Evolutionary conservation across 2,113 vertebrate species (phyloP).

Genomic region (Tetrao urogallus): DNA sequence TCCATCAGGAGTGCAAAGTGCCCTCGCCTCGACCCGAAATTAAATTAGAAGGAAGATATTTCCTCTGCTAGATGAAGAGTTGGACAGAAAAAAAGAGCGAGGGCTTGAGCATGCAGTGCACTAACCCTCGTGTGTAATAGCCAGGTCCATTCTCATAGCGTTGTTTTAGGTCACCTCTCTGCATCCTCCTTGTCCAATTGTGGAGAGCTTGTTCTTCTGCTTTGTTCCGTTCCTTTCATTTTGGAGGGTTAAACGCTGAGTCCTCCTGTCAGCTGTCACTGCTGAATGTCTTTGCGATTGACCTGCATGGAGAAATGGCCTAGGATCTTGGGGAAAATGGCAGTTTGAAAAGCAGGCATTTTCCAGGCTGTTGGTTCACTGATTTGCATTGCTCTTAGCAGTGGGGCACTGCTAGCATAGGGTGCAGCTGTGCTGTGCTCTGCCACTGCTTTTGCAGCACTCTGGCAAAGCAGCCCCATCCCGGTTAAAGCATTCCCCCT

Average conservation of each 20-base stretch:
- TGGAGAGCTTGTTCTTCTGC: background rate
- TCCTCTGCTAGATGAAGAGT: background rate
- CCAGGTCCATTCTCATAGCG: background rate
- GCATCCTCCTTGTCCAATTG: background rate
- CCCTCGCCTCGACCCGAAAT: background rate
- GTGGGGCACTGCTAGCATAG: background rate
- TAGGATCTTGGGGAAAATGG: fast-evolving
- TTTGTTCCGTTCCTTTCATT: background rate
- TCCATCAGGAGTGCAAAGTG: background rate
- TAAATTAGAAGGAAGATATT: background rate
- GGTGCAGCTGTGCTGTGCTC: background rate
- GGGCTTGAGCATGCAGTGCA: background rate
- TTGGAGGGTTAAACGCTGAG: background rate
- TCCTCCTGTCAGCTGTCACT: background rate
- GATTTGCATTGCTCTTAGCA: background rate
- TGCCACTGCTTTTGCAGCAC: background rate
- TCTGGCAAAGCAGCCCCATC: background rate
- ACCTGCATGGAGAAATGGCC: background rate
- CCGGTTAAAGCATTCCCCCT: background rate
- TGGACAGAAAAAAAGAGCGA: background rate
- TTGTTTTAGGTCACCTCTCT: background rate
- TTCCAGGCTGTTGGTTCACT: background rate
- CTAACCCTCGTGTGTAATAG: fast-evolving
- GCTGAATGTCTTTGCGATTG: background rate
- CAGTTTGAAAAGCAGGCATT: background rate